Evolutionary conservation across 1,140 invertebrate species (phyloP).

Genomic region (Aplysia californica): DNA sequence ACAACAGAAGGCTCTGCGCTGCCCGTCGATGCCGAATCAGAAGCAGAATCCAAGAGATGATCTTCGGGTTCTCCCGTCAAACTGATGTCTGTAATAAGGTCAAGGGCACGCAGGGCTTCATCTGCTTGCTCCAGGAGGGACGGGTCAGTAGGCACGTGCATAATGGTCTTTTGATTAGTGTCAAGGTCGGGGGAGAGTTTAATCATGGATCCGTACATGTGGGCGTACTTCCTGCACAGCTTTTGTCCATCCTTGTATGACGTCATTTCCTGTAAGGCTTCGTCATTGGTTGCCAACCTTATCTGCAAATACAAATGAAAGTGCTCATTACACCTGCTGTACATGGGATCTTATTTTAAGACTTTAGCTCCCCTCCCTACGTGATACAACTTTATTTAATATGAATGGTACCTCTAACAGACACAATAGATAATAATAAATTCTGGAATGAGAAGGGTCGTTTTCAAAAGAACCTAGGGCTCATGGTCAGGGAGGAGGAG

Average conservation of each 20-base stretch:
- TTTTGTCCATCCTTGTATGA: constrained; percentile 48
- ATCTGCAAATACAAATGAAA: neutral
- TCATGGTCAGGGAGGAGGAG: no score
- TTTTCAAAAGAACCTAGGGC: neutral
- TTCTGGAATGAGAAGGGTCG: neutral
- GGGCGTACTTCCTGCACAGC: constrained; percentile 51
- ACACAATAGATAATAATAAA: neutral
- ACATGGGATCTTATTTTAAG: neutral
- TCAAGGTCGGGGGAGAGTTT: constrained; percentile 57
- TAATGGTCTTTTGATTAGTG: constrained; percentile 48
- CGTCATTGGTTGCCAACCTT: constrained; percentile 21
- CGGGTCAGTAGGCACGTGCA: constrained; percentile 51
- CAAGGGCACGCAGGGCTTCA: constrained; percentile 47
- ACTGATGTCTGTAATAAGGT: constrained; percentile 59
- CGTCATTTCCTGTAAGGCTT: constrained; percentile 33
- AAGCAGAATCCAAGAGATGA: constrained; percentile 46
- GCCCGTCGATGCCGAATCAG: constrained; percentile 39
- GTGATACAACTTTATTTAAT: neutral
- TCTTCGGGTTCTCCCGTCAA: constrained; percentile 46
- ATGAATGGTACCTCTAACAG: neutral
- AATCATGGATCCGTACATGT: constrained; percentile 47
- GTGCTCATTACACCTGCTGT: neutral
- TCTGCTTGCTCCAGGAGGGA: constrained; percentile 34
- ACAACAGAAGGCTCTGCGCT: constrained; percentile 36
- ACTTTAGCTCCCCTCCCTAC: neutral